Evolutionary conservation across 2,797 vertebrate genomes (phyloP), one percentile per base, ranked within the genome.

Genomic region (Pelodytes ibericus): DNA sequence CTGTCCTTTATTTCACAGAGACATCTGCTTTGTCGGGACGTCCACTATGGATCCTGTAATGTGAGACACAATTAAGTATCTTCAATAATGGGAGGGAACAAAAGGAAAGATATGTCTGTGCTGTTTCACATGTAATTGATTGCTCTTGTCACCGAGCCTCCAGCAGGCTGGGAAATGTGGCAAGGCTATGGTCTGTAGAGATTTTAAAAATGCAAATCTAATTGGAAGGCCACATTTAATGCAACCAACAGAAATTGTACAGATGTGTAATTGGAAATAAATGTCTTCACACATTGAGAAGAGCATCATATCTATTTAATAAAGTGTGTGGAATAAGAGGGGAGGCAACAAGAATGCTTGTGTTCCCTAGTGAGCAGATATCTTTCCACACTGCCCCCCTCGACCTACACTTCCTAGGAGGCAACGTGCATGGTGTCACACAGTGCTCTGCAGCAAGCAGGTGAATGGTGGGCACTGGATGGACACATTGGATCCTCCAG

Each of bases 21-120:
- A 59, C 67, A 77, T 70, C 73, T 71, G 59, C 47, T 56, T 77
- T 76, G 60, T 44, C 39, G n/a, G 65, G 53, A 51, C 30, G 58
- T 69, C 65, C 44, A 62, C 60, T 33, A 26, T 62, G 44, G 36
- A 69, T 62, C 15, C 39, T 39, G 57, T 75, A 69, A 62, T 70
- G 26, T 53, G 65, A 69, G 57, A 69, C 49, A 44, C 56, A 27
- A 41, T 30, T 69, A 59, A 41, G 51, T 69, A 75, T 62, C 53
- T 69, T 61, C 64, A 62, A 24, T 63, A 59, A 39, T 57, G 67
- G 49, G 49, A 67, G 33, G 16, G 63, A 59, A 44, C 18, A 33
- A 31, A 57, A 13, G 44, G 49, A 59, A 11, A 75, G 56, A 51
- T 61, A 67, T 33, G 36, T 29, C 29, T 53, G 24, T 29, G 27